Conservation (phyloP, 2,888 invertebrate genomes). For the Myathropa florea region DNA sequence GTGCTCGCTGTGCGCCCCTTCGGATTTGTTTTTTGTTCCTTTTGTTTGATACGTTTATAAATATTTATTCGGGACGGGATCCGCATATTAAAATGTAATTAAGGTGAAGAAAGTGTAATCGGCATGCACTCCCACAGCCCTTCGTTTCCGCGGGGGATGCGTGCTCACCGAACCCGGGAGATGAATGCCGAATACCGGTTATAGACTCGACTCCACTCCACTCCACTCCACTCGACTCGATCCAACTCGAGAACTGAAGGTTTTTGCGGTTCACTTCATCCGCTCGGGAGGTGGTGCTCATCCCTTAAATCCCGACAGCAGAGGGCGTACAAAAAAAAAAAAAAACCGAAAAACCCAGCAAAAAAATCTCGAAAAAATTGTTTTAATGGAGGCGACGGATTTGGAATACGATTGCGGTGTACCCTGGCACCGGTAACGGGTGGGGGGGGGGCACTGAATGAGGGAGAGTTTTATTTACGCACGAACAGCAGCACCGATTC, state of each 20-base stretch:
- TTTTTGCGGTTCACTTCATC: not conserved
- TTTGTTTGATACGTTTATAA: constrained; percentile 25
- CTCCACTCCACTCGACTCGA: not conserved
- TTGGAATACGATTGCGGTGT: constrained; percentile 10
- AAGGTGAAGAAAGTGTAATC: constrained; percentile 37
- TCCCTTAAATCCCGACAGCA: not conserved
- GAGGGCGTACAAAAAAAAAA: not conserved
- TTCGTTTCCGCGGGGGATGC: not conserved
- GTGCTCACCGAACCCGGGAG: too few relatives aligned
- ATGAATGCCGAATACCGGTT: not conserved
- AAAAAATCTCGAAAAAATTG: not conserved
- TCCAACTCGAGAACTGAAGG: not conserved
- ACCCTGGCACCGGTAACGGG: not conserved
- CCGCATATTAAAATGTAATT: constrained; percentile 52
- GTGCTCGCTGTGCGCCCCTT: not conserved
- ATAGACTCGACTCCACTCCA: not conserved
- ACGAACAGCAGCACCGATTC: constrained; percentile 8
- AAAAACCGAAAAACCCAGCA: not conserved
- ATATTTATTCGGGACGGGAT: constrained; percentile 38
- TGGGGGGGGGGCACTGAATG: not conserved
- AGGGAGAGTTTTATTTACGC: constrained; percentile 15
- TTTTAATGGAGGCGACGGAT: constrained; percentile 16
- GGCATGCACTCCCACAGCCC: not conserved
- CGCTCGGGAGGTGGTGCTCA: not conserved
- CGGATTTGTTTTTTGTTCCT: not conserved